Evolutionary conservation across 2,113 vertebrate species (phyloP).

Genomic region (Rattus rattus): DNA sequence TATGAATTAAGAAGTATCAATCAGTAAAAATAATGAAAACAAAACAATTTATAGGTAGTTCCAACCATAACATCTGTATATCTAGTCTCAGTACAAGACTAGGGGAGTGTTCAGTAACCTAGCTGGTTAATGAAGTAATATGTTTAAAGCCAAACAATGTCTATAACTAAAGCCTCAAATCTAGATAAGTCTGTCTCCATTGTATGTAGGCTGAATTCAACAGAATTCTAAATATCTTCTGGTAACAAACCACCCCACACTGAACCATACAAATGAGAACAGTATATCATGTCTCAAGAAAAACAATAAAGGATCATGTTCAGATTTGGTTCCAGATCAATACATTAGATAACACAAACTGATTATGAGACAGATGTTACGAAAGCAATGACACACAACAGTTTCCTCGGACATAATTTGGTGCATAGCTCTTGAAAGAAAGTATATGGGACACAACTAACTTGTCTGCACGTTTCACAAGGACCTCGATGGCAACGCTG

Average conservation of each 20-base stretch:
- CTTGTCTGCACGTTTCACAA: constrained; percentile 98
- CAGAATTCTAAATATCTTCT: constrained; percentile 36
- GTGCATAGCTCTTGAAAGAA: constrained; percentile 4
- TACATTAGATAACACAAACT: not conserved
- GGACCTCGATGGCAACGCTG: constrained; percentile 96
- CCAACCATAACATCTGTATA: not conserved
- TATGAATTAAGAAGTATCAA: constrained; percentile 17
- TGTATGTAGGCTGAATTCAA: constrained; percentile 7
- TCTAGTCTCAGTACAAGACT: constrained; percentile 18
- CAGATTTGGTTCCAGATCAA: constrained; percentile 3
- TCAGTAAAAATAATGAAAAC: not conserved
- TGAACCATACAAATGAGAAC: constrained; percentile 35
- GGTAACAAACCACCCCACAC: not conserved
- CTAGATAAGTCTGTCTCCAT: constrained; percentile 8
- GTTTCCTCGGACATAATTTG: not conserved
- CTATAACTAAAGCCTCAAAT: not conserved
- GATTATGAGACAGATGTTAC: not conserved
- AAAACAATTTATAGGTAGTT: constrained; percentile 11
- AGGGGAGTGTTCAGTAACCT: not conserved
- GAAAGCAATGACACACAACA: constrained; percentile 20
- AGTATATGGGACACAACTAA: constrained; percentile 78
- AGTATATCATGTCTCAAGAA: constrained; percentile 16
- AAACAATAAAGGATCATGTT: constrained; percentile 35
- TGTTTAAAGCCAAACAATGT: not conserved
- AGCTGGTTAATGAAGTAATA: not conserved